Evolutionary conservation across 1,140 invertebrate genomes (phyloP).

Genomic region (Melanaphis sacchari): DNA sequence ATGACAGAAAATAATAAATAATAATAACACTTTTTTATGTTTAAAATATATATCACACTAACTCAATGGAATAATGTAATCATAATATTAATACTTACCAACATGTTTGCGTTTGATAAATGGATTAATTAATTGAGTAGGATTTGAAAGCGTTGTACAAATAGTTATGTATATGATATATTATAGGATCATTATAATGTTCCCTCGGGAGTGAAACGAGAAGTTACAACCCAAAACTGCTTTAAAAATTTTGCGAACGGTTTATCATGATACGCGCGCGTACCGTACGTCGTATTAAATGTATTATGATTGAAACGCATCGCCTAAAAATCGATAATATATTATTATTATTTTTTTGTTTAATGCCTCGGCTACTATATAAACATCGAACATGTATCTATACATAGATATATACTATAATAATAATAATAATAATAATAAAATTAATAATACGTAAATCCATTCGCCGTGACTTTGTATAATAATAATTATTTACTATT

Average conservation of each 20-base stretch:
- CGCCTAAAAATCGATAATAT: background rate
- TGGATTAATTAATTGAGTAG: background rate
- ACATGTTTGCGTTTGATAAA: background rate
- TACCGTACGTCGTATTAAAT: too few relatives aligned
- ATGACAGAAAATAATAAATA: background rate
- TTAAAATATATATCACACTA: background rate
- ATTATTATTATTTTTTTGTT: background rate
- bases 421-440: background rate
- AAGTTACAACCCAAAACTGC: background rate
- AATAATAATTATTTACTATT: background rate
- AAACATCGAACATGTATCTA: background rate
- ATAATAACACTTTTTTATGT: background rate
- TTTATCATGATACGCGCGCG: background rate
- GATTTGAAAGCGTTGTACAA: background rate
- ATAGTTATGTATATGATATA: background rate
- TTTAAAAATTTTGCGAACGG: background rate
- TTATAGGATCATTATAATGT: background rate
- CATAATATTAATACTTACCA: background rate
- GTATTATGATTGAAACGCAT: background rate
- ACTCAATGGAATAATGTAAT: background rate
- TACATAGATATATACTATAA: background rate
- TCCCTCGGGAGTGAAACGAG: background rate
- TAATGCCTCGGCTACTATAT: background rate
- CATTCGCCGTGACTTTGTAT: background rate
- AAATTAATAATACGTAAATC: background rate